A percentile compares a stretch with the other conserved stretches of the same genome.
These are phyloP conservation scores for Rhadina sibilatrix DNA, from an alignment of 2,113 vertebrate genomes.

Conservation along the genomic window DNA sequence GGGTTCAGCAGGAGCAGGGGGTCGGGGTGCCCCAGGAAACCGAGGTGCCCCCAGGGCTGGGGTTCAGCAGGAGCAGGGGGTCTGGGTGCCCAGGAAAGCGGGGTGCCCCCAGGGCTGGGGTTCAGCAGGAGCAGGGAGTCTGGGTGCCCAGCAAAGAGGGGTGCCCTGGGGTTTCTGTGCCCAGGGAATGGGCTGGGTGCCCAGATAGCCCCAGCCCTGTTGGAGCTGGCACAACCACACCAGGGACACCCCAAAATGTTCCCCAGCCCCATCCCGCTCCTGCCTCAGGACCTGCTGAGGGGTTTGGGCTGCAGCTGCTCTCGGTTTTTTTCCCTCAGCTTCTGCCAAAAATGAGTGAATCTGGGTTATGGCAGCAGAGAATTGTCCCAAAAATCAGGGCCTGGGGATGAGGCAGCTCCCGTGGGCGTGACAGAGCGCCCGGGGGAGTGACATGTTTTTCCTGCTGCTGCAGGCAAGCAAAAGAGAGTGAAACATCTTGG, in stretches of 20 bases:
- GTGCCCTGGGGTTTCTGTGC: no score
- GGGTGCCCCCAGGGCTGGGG: no score
- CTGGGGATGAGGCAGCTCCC: not conserved
- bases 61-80: no score
- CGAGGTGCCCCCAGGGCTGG: no score
- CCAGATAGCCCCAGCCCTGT: no score
- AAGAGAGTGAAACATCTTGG: fast-evolving
- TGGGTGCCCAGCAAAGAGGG: no score
- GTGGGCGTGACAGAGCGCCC: fast-evolving
- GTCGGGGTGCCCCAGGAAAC: no score
- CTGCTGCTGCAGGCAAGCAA: not conserved
- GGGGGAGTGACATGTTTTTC: fast-evolving
- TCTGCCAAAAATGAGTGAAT: not conserved
- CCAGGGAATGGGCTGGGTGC: no score
- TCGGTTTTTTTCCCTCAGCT: not conserved
- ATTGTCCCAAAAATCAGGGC: not conserved
- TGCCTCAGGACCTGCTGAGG: fast-evolving
- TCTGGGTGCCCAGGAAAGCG: no score
- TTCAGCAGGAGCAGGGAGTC: no score
- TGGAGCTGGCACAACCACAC: no score
- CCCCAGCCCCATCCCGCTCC: not conserved
- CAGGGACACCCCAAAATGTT: not conserved
- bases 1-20: no score
- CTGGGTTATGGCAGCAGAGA: not conserved
- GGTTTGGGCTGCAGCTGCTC: not conserved